These are phyloP conservation scores for Monochamus saltuarius DNA, from an alignment of 1,140 invertebrate species.

Conservation along the genomic window DNA sequence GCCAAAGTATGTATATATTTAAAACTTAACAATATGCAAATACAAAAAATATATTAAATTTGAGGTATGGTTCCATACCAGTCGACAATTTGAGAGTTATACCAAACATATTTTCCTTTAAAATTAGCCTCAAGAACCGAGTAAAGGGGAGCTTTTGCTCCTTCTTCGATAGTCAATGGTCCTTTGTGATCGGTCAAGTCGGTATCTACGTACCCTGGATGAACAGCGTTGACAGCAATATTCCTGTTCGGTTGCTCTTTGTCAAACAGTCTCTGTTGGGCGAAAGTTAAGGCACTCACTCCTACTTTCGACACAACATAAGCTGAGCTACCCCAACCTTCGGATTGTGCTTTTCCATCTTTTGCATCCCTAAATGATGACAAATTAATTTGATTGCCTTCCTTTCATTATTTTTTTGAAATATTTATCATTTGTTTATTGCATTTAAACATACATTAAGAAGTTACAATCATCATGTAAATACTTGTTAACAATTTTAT, in stretches of 20 bases:
- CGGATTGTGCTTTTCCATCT: constrained; percentile 52
- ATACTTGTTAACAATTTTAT: no score
- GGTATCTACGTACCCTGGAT: constrained; percentile 50
- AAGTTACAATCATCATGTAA: no score
- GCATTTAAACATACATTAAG: no score
- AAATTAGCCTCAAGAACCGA: constrained; percentile 48
- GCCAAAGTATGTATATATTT: no score
- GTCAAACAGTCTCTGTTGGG: constrained; percentile 62
- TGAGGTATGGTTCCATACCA: constrained; percentile 36
- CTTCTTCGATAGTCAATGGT: constrained; percentile 62
- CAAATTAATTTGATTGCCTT: constrained; percentile 1
- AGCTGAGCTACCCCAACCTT: constrained; percentile 64
- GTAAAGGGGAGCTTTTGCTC: constrained; percentile 51
- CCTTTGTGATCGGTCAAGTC: constrained; percentile 56
- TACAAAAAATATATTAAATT: no score
- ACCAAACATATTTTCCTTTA: constrained; percentile 53
- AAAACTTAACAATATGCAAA: no score
- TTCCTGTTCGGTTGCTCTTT: constrained; percentile 53
- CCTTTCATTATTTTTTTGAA: no score
- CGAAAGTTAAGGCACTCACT: constrained; percentile 60
- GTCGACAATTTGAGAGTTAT: constrained; percentile 45
- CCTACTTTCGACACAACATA: constrained; percentile 71
- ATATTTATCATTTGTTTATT: no score
- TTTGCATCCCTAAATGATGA: constrained; percentile 53
- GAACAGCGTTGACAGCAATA: constrained; percentile 64